Evolutionary conservation across 2,113 vertebrate species (phyloP), one percentile per base, ranked within the genome.

Genomic region (Pseudorectes ferrugineus): DNA sequence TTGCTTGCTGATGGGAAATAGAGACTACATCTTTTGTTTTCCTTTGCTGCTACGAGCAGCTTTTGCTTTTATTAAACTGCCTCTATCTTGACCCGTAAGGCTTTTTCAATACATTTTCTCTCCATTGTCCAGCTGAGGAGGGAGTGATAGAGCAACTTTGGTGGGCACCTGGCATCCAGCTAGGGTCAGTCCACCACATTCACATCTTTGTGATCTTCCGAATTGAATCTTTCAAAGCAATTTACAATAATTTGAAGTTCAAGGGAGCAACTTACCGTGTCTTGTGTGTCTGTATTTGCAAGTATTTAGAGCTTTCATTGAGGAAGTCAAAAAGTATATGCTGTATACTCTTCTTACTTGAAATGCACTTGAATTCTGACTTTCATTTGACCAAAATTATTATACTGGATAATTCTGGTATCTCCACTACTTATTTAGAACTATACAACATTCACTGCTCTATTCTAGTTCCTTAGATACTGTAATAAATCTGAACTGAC

Each of bases 81-180:
- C 6, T 68, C 26, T 52, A 14, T 25, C 38, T 40, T 58, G 68
- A 77, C 12, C 49, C 16, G 3, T 6, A 11, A 29, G 12, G 4
- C 17, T 72, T 86, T 83, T 57, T 18, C 46, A 13, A 17, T 20
- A 6, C 29, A 20, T 67, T 66, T 67, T 49, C 31, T 73, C 52
- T 43, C 31, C 10, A 9, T 29, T 38, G 5, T 20, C 40, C 31
- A 49, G 20, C 14, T 49, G 72, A 84, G 28, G 35, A 73, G 7
- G 17, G 35, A 78, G 20, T 38, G 24, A 66, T 4, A 49, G 5
- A 23, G 31, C 0, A 0, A 20, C 20, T 48, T n/a, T n/a, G 33
- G 40, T 61, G 46, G 33, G 14, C 12, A 55, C 17, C 58, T 49
- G 40, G 46, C 26, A 14, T 33, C 22, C 59, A 77, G 21, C 29